These are phyloP conservation scores for Albula glossodonta DNA, from an alignment of 2,113 vertebrate genomes.

Conservation along the genomic window DNA sequence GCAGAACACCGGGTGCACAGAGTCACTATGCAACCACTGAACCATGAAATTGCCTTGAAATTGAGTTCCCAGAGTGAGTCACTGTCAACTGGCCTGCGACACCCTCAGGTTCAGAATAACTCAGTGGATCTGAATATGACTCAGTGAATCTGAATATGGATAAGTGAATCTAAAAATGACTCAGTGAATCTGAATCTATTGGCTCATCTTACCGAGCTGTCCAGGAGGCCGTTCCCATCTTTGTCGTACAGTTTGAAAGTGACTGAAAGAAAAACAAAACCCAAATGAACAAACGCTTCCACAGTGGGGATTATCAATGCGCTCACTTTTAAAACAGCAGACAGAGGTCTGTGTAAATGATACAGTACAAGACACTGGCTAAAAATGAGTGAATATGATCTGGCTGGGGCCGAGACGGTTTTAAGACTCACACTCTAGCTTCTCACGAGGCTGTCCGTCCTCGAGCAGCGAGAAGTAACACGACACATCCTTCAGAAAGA, in stretches of 20 bases:
- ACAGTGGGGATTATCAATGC: neutral
- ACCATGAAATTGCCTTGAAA: conserved; percentile 5
- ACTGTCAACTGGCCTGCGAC: neutral
- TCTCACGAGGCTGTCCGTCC: conserved; percentile 83
- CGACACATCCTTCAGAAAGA: conserved; percentile 84
- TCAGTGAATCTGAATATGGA: too few species aligned
- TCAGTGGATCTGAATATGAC: neutral
- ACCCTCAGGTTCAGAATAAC: neutral
- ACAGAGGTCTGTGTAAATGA: neutral
- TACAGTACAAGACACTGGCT: neutral
- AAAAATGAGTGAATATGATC: conserved; percentile 5
- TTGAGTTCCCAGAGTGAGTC: neutral
- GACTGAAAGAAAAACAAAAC: conserved; percentile 62
- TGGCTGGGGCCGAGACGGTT: too few species aligned
- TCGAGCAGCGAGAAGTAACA: conserved; percentile 89
- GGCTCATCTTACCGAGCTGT: conserved; percentile 81
- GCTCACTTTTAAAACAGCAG: neutral
- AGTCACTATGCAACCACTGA: neutral
- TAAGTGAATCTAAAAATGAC: too few species aligned
- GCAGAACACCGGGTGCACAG: neutral
- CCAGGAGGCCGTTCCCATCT: conserved; percentile 86
- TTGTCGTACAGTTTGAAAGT: conserved; percentile 91
- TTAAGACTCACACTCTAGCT: conserved; percentile 81
- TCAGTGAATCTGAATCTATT: neutral
- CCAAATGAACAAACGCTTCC: neutral